These are phyloP conservation scores for Malurus alboscapulatus DNA, from an alignment of 2,113 vertebrate species.

Conservation along the genomic window DNA sequence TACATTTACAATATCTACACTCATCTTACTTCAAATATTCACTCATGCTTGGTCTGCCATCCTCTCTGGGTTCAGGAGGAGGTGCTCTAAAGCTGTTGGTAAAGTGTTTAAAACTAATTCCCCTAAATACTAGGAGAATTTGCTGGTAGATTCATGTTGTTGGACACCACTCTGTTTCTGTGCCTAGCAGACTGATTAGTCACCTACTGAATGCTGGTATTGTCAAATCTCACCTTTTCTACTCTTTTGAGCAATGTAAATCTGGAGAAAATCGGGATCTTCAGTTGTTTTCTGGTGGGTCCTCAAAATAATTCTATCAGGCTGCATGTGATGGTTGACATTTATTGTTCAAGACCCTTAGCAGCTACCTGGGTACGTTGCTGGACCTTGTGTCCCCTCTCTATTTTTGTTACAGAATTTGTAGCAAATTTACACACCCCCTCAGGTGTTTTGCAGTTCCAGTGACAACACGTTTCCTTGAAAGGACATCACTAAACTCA, in stretches of 20 bases:
- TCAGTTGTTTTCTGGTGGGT: background rate
- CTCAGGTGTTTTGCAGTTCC: background rate
- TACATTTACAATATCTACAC: background rate
- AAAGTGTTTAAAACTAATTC: background rate
- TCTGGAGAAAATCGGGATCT: background rate
- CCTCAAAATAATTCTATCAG: background rate
- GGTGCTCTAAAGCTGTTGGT: background rate
- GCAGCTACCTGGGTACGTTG: background rate
- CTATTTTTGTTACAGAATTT: background rate
- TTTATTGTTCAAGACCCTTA: background rate
- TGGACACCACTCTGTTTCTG: background rate
- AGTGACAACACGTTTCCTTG: background rate
- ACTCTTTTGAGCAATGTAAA: background rate
- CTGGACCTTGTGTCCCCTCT: background rate
- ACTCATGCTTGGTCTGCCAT: accelerated
- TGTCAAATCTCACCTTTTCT: background rate
- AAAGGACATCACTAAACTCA: background rate
- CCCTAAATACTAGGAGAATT: background rate
- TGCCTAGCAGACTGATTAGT: background rate
- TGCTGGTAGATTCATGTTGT: background rate
- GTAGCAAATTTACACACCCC: background rate
- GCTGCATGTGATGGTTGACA: background rate
- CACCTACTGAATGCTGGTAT: no score
- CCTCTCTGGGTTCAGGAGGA: background rate
- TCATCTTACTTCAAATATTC: background rate